phyloP scores from a whole-genome alignment of 2,888 invertebrate genomes.

The Azorinus chamasolen region DNA sequence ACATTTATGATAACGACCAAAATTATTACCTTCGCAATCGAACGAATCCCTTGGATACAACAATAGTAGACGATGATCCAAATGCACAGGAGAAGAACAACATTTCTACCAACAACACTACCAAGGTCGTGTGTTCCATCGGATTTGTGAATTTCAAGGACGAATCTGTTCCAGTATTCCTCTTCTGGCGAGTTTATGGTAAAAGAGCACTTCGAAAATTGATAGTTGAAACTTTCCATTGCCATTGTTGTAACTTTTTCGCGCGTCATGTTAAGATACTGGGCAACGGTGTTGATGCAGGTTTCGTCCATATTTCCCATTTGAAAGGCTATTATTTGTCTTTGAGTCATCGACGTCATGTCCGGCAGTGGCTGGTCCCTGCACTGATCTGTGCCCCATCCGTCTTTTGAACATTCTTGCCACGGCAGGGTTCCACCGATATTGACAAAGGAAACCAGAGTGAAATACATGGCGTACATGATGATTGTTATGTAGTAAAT shows the following conservation, averaged over 20 bases:
- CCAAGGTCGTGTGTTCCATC: slow-evolving; percentile 25
- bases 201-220: not conserved
- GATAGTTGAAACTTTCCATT: too few relatives aligned
- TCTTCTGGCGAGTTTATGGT: slow-evolving; percentile 24
- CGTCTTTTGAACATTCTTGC: slow-evolving; percentile 17
- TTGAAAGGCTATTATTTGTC: not conserved
- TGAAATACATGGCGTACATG: slow-evolving; percentile 36
- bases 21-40: slow-evolving; percentile 36
- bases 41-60: slow-evolving; percentile 33
- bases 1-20: too few relatives aligned
- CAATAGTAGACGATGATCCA: slow-evolving; percentile 41
- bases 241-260: too few relatives aligned
- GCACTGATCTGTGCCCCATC: slow-evolving; percentile 32
- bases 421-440: slow-evolving; percentile 42
- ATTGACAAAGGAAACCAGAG: slow-evolving; percentile 36
- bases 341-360: not conserved
- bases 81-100: slow-evolving; percentile 13
- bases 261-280: too few relatives aligned
- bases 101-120: slow-evolving; percentile 24
- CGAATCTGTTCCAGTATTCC: slow-evolving; percentile 39
- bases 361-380: slow-evolving; percentile 5
- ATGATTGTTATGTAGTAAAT: slow-evolving; percentile 48
- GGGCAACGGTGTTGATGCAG: not conserved
- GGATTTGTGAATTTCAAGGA: slow-evolving; percentile 21
- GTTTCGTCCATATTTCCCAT: not conserved